A percentile compares a stretch with the other conserved stretches of the same genome.
These are phyloP conservation scores for Xanthorhoe designata DNA, from an alignment of 2,888 invertebrate genomes.

Conservation along the genomic window DNA sequence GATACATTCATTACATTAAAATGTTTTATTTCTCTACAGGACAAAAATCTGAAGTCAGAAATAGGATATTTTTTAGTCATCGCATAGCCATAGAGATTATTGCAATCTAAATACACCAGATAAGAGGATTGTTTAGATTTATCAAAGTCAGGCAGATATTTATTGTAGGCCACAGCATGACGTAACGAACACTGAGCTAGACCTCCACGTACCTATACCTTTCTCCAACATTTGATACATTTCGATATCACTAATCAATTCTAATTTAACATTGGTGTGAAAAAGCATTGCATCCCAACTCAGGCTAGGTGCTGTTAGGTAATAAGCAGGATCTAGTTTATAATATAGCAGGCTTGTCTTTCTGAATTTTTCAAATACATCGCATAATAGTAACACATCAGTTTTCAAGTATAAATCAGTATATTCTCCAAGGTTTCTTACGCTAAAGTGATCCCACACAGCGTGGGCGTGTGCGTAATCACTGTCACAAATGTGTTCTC, in stretches of 20 bases:
- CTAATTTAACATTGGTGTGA: constrained; percentile 1
- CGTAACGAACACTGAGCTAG: constrained; percentile 1
- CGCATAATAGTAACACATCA: too few species aligned
- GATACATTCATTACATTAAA: constrained; percentile 1
- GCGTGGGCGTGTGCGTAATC: not conserved
- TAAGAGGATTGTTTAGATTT: not conserved
- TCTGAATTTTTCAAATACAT: constrained; percentile 3
- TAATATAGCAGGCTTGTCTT: not conserved
- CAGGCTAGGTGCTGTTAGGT: not conserved
- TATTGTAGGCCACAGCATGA: not conserved
- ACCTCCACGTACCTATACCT: constrained; percentile 5
- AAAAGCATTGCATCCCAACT: too few species aligned
- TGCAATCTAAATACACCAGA: constrained; percentile 1
- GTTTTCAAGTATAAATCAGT: not conserved
- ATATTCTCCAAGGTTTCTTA: not conserved
- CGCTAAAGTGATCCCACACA: not conserved
- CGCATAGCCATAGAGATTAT: not conserved
- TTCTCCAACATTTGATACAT: not conserved
- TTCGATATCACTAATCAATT: not conserved
- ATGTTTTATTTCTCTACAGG: not conserved
- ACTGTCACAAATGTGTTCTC: not conserved
- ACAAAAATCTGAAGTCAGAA: not conserved
- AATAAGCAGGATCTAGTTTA: constrained; percentile 2
- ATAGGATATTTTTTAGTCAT: constrained; percentile 5
- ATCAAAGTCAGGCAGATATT: not conserved